A percentile compares a stretch with the other conserved stretches of the same genome.
These are phyloP conservation scores for Channa maculata DNA, from an alignment of 2,113 vertebrate species.

Conservation along the genomic window DNA sequence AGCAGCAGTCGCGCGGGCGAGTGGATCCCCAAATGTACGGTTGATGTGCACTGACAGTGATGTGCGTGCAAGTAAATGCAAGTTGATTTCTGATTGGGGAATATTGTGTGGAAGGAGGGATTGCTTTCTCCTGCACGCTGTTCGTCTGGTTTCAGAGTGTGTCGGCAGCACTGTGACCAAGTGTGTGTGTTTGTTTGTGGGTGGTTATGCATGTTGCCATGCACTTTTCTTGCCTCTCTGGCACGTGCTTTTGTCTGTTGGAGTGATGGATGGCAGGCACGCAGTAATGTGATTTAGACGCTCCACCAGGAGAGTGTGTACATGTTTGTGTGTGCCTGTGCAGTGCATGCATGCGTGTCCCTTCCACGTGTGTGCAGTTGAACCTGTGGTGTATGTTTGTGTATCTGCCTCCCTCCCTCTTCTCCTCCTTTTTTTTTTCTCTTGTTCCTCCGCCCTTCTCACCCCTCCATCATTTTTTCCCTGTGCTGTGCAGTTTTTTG, in stretches of 20 bases:
- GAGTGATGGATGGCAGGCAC: slow-evolving; percentile 84
- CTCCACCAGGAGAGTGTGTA: slow-evolving; percentile 68
- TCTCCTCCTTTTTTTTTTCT: slow-evolving; percentile 11
- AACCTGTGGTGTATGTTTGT: slow-evolving; percentile 66
- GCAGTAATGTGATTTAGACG: slow-evolving; percentile 85
- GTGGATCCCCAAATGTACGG: slow-evolving; percentile 9
- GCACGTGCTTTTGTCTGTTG: slow-evolving; percentile 80
- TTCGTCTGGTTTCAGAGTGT: slow-evolving; percentile 62
- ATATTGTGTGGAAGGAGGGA: slow-evolving; percentile 34
- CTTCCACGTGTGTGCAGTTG: slow-evolving; percentile 55
- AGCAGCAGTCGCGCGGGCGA: slow-evolving; percentile 15
- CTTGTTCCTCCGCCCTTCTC: slow-evolving; percentile 24
- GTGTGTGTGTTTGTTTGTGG: slow-evolving; percentile 58
- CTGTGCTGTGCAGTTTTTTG: slow-evolving; percentile 74
- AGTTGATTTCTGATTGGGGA: slow-evolving; percentile 60
- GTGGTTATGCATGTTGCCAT: slow-evolving; percentile 75
- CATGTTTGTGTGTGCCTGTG: slow-evolving; percentile 24
- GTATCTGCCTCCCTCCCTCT: slow-evolving; percentile 38
- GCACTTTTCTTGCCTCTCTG: slow-evolving; percentile 73
- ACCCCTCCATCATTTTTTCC: slow-evolving; percentile 45
- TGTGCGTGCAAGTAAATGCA: slow-evolving; percentile 46
- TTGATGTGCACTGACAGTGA: slow-evolving; percentile 58
- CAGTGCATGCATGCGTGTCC: slow-evolving; percentile 2
- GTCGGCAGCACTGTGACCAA: slow-evolving; percentile 49
- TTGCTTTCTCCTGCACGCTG: slow-evolving; percentile 18